phyloP scores from a whole-genome alignment of 2,113 vertebrate genomes.

The Argyrosomus japonicus region DNA sequence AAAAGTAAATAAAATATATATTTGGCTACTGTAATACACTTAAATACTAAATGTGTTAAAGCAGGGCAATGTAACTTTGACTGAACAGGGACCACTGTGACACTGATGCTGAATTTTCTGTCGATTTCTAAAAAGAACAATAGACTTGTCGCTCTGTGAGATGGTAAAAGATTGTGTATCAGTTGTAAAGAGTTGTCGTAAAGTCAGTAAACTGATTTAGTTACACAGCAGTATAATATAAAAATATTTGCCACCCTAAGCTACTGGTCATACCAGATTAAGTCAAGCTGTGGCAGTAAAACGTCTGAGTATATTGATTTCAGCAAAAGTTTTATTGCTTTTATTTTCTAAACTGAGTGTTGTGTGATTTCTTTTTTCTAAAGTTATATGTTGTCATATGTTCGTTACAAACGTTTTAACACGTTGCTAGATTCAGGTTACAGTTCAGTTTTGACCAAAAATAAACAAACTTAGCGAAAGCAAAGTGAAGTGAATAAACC shows the following conservation, averaged over 20 bases:
- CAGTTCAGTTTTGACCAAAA: slow-evolving; percentile 13
- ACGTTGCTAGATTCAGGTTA: neutral
- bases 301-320: neutral
- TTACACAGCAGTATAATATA: too few relatives aligned
- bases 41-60: too few relatives aligned
- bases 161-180: neutral
- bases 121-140: neutral
- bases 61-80: too few relatives aligned
- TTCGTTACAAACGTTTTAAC: neutral
- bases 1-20: neutral
- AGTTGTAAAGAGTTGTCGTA: neutral
- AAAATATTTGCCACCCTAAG: neutral
- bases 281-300: neutral
- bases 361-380: neutral
- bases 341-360: neutral
- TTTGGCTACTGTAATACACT: neutral
- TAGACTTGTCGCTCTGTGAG: neutral
- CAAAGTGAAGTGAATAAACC: slow-evolving; percentile 50
- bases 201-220: neutral
- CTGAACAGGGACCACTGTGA: neutral
- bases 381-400: neutral
- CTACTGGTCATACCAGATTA: neutral
- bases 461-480: slow-evolving; percentile 56
- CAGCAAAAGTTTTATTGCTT: neutral
- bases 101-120: too few relatives aligned